These are phyloP conservation scores for Python bivittatus DNA, from an alignment of 2,113 vertebrate genomes.

Conservation along the genomic window DNA sequence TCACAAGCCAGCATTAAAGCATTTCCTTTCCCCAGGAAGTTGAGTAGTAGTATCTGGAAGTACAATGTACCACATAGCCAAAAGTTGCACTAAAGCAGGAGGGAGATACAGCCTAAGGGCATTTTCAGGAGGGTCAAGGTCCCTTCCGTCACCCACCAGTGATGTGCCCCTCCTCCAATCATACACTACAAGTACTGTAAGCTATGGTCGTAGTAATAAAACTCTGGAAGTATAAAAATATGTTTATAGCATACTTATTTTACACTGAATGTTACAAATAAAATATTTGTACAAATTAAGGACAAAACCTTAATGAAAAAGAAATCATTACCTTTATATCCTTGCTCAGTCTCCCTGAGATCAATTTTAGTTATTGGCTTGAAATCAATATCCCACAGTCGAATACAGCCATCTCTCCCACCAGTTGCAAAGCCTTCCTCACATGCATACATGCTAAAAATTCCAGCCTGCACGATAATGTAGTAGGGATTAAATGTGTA, in stretches of 20 bases:
- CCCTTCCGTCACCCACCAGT: background rate
- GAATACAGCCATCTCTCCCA: constrained; percentile 93
- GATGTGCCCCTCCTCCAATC: background rate
- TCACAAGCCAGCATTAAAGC: background rate
- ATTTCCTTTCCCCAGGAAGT: background rate
- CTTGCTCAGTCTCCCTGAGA: constrained; percentile 93
- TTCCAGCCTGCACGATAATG: constrained; percentile 84
- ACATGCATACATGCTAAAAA: constrained; percentile 96
- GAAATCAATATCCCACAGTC: constrained; percentile 94
- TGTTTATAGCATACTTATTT: background rate
- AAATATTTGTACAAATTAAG: background rate
- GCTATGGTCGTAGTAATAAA: background rate
- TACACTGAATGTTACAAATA: background rate
- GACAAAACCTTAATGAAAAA: constrained; percentile 5
- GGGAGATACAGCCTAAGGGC: background rate
- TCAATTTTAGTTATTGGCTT: constrained; percentile 99
- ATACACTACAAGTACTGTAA: background rate
- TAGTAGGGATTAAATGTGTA: constrained; percentile 29
- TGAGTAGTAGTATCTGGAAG: background rate
- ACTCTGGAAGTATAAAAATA: background rate
- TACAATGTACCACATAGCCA: background rate
- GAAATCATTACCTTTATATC: constrained; percentile 90
- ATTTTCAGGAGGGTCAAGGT: background rate
- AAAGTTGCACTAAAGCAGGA: background rate
- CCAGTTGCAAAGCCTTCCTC: constrained; percentile 97